These are phyloP conservation scores for human DNA, from an alignment of 2,113 vertebrate genomes.

Conservation along the genomic window GRCh38 chr7:22382001-22382500, in stretches of 20 bases:
- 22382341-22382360: no score
- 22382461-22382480: neutral
- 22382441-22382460: neutral
- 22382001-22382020: neutral
- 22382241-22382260: no score
- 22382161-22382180: neutral
- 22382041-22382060: slow-evolving; percentile 46
- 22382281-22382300: no score
- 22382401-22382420: neutral
- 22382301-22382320: no score
- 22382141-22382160: slow-evolving; percentile 7
- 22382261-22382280: no score
- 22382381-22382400: no score
- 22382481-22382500: slow-evolving; percentile 16
- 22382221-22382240: no score
- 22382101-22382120: slow-evolving; percentile 24
- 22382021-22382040: slow-evolving; percentile 32
- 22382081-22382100: slow-evolving; percentile 62
- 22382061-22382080: slow-evolving; percentile 68
- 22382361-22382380: no score
- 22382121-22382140: slow-evolving; percentile 30
- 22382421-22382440: neutral
- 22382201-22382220: no score
- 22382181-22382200: no score
- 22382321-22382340: no score